Evolutionary conservation across 2,797 vertebrate genomes (phyloP).

Genomic region (Silurus lanzhouensis): DNA sequence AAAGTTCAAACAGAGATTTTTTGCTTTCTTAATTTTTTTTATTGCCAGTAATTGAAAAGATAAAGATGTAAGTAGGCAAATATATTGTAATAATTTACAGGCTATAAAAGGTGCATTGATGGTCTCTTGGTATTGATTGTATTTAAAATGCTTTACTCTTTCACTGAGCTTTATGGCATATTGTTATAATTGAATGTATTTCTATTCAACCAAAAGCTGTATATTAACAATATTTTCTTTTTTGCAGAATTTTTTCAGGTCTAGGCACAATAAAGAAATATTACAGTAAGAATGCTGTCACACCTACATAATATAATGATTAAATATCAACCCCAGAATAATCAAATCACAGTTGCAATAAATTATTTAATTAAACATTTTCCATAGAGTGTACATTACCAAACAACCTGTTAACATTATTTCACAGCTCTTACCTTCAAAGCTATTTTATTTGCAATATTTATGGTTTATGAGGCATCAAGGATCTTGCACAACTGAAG

Average conservation of each 20-base stretch:
- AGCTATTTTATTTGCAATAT: not conserved
- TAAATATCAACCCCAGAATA: not conserved
- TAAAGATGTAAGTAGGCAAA: not conserved
- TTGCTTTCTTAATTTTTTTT: not conserved
- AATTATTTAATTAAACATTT: not conserved
- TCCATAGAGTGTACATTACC: not conserved
- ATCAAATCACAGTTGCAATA: not conserved
- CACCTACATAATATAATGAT: not conserved
- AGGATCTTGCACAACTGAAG: constrained; percentile 2
- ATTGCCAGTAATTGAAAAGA: not conserved
- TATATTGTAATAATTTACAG: not conserved
- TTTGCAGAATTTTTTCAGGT: not conserved
- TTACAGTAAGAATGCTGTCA: not conserved
- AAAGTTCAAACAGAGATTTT: not conserved
- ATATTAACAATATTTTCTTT: not conserved
- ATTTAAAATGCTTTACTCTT: not conserved
- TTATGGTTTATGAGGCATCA: not conserved
- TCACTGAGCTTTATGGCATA: too few relatives aligned
- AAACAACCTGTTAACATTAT: not conserved
- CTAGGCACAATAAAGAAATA: not conserved
- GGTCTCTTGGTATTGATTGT: not conserved
- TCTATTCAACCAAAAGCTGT: not conserved
- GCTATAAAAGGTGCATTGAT: not conserved
- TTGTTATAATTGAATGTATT: not conserved
- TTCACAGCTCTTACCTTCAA: not conserved